Evolutionary conservation across 2,888 invertebrate genomes (phyloP).

Genomic region (Anticlea derivata): DNA sequence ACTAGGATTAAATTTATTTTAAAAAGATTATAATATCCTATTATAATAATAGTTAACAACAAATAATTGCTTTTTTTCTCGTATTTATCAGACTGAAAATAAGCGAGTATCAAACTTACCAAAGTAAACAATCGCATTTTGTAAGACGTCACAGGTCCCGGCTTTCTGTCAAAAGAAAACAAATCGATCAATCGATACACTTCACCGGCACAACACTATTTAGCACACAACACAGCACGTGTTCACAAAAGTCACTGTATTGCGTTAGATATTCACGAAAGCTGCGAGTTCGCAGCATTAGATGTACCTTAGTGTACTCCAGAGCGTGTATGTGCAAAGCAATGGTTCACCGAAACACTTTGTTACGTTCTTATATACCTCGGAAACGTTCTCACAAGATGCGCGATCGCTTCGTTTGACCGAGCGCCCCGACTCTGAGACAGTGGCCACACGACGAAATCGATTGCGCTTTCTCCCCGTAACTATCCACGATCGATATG

Average conservation of each 20-base stretch:
- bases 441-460: slow-evolving; percentile 49
- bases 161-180: slow-evolving; percentile 77
- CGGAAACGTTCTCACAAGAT: slow-evolving; percentile 78
- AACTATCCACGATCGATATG: slow-evolving; percentile 36
- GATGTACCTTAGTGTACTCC: slow-evolving; percentile 48
- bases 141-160: slow-evolving; percentile 49
- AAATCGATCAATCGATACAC: slow-evolving; percentile 45
- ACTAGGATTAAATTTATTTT: too few relatives aligned
- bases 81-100: too few relatives aligned
- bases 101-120: slow-evolving; percentile 56
- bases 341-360: slow-evolving; percentile 73
- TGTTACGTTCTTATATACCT: slow-evolving; percentile 80
- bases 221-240: slow-evolving; percentile 35
- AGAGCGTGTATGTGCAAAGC: slow-evolving; percentile 63
- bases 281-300: slow-evolving; percentile 2
- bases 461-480: slow-evolving; percentile 53
- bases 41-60: too few relatives aligned
- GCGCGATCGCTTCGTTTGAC: slow-evolving; percentile 65
- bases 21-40: too few relatives aligned
- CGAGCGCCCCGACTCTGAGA: slow-evolving; percentile 53
- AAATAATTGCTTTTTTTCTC: too few relatives aligned
- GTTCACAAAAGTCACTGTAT: slow-evolving; percentile 30
- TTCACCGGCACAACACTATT: slow-evolving; percentile 50
- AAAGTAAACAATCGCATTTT: slow-evolving; percentile 72
- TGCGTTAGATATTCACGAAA: slow-evolving; percentile 4